Conservation (phyloP, 2,888 invertebrate genomes). For the Trypoxylon attenuatum region DNA sequence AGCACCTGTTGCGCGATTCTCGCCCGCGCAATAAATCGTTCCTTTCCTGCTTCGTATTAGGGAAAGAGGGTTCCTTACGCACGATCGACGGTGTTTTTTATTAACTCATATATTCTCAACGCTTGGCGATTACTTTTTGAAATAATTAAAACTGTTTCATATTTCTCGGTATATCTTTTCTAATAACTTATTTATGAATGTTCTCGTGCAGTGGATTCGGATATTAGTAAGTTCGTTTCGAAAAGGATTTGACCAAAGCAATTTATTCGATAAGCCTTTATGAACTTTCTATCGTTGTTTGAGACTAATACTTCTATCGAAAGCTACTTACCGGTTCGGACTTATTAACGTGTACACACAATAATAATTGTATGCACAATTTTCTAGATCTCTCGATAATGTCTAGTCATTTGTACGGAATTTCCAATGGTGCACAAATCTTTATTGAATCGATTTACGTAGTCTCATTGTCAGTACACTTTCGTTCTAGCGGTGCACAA, state of each 20-base stretch:
- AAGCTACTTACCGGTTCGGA: too few relatives aligned
- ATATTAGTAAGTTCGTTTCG: too few relatives aligned
- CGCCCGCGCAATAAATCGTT: too few relatives aligned
- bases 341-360: background rate
- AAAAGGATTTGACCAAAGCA: too few relatives aligned
- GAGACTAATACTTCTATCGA: too few relatives aligned
- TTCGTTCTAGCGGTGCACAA: constrained; percentile 28
- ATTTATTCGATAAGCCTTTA: too few relatives aligned
- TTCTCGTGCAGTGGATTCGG: too few relatives aligned
- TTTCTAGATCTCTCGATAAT: background rate
- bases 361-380: constrained; percentile 22
- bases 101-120: too few relatives aligned
- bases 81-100: too few relatives aligned
- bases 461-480: constrained; percentile 6
- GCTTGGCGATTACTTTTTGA: too few relatives aligned
- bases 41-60: background rate
- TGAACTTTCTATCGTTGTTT: too few relatives aligned
- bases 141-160: background rate
- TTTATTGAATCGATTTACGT: constrained; percentile 11
- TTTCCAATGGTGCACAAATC: constrained; percentile 5
- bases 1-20: background rate
- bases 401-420: constrained; percentile 11
- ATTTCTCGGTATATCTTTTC: background rate
- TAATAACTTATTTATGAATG: too few relatives aligned
- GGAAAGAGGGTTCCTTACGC: background rate